phyloP scores from a whole-genome alignment of 2,113 vertebrate genomes.

The Nibea albiflora region DNA sequence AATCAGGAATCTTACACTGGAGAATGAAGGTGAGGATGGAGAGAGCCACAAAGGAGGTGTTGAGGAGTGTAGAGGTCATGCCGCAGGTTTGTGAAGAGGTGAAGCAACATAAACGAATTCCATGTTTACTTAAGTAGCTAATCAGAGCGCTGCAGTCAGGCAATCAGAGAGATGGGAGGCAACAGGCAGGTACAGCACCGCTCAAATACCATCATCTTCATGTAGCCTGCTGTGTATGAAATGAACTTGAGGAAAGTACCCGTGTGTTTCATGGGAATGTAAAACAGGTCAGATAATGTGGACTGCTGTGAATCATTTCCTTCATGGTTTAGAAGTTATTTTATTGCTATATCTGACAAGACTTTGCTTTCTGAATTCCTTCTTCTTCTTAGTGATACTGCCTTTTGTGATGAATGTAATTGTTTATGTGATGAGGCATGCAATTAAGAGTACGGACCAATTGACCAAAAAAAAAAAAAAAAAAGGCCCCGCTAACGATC shows the following conservation, averaged over 20 bases:
- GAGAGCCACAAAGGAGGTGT: background rate
- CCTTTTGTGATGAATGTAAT: background rate
- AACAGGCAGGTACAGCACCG: background rate
- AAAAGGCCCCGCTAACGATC: no score
- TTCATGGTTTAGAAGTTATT: no score
- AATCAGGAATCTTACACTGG: slow-evolving; percentile 2
- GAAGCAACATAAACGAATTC: slow-evolving; percentile 17
- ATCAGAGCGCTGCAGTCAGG: slow-evolving; percentile 28
- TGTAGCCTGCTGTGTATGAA: background rate
- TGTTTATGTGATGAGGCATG: background rate
- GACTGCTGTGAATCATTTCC: background rate
- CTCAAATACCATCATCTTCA: slow-evolving; percentile 12
- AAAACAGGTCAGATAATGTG: background rate
- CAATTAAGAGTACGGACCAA: background rate
- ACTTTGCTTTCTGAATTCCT: background rate
- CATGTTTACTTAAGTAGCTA: slow-evolving; percentile 60
- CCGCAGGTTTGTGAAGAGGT: slow-evolving; percentile 12
- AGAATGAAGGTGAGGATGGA: background rate
- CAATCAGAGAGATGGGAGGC: slow-evolving; percentile 25
- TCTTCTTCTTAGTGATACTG: background rate
- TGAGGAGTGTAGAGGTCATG: background rate
- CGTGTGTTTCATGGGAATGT: background rate
- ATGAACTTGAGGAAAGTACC: slow-evolving; percentile 1
- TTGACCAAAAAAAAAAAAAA: no score
- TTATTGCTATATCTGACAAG: background rate